Evolutionary conservation across 2,888 invertebrate species (phyloP).

Genomic region (Hydraecia micacea): DNA sequence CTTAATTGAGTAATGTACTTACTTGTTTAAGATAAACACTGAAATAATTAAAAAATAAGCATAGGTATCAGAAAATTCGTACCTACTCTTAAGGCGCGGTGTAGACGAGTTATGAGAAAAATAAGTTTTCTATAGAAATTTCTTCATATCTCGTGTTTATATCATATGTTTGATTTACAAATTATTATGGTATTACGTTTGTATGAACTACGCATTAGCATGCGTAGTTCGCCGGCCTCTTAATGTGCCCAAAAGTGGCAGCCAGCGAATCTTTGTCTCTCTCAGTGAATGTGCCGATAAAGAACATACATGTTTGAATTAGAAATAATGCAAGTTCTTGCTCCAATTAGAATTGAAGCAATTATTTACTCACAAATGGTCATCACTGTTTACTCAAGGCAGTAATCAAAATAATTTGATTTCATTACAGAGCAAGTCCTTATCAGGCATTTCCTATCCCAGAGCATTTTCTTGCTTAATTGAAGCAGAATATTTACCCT

Average conservation of each 20-base stretch:
- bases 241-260: background rate
- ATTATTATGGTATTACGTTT: no score
- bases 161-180: no score
- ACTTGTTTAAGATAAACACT: background rate
- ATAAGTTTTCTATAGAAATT: no score
- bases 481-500: background rate
- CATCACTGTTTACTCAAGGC: background rate
- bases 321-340: background rate
- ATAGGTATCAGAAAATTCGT: background rate
- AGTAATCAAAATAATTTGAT: slow-evolving; percentile 4
- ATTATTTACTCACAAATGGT: slow-evolving; percentile 5
- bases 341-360: background rate
- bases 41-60: no score
- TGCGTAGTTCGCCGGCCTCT: no score
- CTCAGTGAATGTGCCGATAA: background rate
- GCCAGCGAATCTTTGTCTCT: background rate
- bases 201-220: no score
- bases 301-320: slow-evolving; percentile 7
- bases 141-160: no score
- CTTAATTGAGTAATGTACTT: background rate
- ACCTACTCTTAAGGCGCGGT: no score
- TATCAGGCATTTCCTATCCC: background rate
- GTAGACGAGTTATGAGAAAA: no score
- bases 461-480: background rate
- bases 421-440: background rate